Conservation (phyloP, 2,797 vertebrate genomes). For the Anisognathus igniventris region DNA sequence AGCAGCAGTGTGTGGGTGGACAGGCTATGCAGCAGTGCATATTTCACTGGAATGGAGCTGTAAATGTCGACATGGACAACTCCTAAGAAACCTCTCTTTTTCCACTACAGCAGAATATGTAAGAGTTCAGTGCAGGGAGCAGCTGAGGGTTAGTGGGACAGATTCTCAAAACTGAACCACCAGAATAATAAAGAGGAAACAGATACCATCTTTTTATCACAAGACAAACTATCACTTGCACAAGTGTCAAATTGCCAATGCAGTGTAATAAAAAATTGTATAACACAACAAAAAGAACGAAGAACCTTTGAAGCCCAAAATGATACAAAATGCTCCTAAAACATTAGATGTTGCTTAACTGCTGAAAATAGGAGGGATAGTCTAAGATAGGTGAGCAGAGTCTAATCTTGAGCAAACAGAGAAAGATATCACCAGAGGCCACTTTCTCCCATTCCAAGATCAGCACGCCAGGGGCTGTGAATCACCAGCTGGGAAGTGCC, state of each 20-base stretch:
- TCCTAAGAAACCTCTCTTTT: background rate
- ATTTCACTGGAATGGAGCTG: background rate
- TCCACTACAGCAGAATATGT: background rate
- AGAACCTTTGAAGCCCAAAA: background rate
- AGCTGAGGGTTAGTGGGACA: background rate
- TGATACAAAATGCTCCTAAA: background rate
- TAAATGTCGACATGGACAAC: background rate
- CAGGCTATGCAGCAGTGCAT: background rate
- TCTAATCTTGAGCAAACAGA: background rate
- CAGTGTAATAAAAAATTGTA: background rate
- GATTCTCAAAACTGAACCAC: background rate
- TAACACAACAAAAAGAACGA: background rate
- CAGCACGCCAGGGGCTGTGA: background rate
- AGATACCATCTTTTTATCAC: background rate
- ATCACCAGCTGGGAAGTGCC: background rate
- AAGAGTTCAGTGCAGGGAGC: background rate
- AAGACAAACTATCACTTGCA: background rate
- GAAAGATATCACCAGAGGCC: background rate
- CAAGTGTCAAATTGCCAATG: background rate
- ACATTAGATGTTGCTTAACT: background rate
- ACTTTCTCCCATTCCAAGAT: background rate
- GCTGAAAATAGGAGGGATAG: background rate
- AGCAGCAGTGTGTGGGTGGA: background rate
- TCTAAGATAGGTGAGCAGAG: background rate
- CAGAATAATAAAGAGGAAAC: background rate